These are phyloP conservation scores for Caracal caracal DNA, from an alignment of 2,113 vertebrate species.

Conservation along the genomic window DNA sequence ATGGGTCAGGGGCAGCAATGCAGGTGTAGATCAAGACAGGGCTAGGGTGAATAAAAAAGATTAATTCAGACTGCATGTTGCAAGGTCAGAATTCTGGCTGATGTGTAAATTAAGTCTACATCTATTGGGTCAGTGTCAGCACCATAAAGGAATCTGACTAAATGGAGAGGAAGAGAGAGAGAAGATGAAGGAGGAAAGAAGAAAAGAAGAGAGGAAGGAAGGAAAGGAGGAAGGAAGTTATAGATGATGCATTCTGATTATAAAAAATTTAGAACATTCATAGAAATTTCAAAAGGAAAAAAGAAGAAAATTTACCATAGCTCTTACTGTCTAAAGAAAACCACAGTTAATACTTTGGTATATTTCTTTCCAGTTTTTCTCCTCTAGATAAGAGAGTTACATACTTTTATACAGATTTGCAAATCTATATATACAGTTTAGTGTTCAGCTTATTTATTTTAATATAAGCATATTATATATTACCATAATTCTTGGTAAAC, in stretches of 20 bases:
- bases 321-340: not conserved
- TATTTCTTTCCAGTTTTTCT: not conserved
- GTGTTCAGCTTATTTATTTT: not conserved
- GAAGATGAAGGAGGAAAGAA: not conserved
- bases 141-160: not conserved
- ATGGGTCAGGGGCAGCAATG: not conserved
- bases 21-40: not conserved
- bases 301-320: not conserved
- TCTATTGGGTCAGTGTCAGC: not conserved
- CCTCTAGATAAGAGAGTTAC: not conserved
- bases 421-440: not conserved
- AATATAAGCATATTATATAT: not conserved
- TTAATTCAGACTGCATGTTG: not conserved
- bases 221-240: not conserved
- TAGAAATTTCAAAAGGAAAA: not conserved
- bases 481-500: not conserved
- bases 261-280: not conserved
- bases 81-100: not conserved
- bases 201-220: not conserved
- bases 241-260: not conserved
- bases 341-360: not conserved
- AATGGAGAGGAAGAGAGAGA: not conserved
- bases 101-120: not conserved
- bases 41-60: not conserved
- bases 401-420: not conserved